Evolutionary conservation across 2,797 vertebrate genomes (phyloP).

Genomic region (Myotis myotis): DNA sequence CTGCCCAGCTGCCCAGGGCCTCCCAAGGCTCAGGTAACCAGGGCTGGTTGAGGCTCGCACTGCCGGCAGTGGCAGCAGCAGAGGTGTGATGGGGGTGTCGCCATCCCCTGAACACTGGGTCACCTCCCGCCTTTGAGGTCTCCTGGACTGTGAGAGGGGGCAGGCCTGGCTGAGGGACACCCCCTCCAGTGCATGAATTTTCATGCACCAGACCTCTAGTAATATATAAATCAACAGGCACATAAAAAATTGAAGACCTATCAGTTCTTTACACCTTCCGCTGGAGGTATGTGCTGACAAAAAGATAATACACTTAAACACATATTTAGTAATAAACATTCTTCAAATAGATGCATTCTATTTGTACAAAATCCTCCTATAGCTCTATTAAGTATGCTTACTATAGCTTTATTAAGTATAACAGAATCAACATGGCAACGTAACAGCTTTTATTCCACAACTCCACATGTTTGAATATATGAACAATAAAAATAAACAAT

Average conservation of each 20-base stretch:
- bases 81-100: no score
- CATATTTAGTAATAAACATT: background rate
- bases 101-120: no score
- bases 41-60: no score
- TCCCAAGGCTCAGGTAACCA: no score
- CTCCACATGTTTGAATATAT: slow-evolving; percentile 33
- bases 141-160: no score
- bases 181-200: no score
- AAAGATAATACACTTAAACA: background rate
- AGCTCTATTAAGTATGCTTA: background rate
- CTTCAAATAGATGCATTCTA: background rate
- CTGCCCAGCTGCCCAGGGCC: no score
- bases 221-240: background rate
- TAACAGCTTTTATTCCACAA: background rate
- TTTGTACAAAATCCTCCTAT: background rate
- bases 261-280: background rate
- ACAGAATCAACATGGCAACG: background rate
- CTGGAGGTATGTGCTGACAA: background rate
- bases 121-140: no score
- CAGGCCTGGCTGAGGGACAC: no score
- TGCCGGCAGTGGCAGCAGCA: no score
- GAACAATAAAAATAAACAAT: slow-evolving; percentile 7
- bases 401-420: background rate
- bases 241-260: background rate
- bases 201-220: no score